A percentile compares a stretch with the other conserved stretches of the same genome.
Conservation (phyloP, 2,113 vertebrate genomes). For the Pelusios castaneus region DNA sequence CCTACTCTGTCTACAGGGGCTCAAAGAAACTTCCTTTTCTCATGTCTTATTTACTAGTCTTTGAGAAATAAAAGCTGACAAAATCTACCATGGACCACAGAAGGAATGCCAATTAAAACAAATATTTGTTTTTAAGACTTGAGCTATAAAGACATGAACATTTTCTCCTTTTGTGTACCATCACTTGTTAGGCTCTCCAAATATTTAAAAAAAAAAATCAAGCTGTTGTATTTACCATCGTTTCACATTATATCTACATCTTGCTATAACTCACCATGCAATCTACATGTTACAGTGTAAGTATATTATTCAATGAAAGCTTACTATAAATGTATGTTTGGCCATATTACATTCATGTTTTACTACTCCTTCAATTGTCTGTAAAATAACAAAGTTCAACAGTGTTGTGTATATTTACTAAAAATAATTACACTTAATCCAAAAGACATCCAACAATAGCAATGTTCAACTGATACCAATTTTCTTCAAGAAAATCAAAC, state of each 20-base stretch:
- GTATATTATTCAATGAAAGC: neutral
- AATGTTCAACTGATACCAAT: neutral
- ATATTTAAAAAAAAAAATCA: fast-evolving
- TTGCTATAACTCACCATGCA: neutral
- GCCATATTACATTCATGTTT: neutral
- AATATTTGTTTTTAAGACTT: neutral
- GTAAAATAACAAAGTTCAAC: neutral
- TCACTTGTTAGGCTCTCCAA: neutral
- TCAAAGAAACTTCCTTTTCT: conserved; percentile 3
- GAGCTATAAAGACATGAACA: neutral
- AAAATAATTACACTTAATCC: fast-evolving
- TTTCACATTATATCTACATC: neutral
- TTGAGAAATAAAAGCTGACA: conserved; percentile 32
- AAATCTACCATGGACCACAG: conserved; percentile 7
- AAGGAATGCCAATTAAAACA: conserved; percentile 35
- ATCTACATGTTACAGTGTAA: neutral
- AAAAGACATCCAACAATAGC: neutral
- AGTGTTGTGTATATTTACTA: fast-evolving
- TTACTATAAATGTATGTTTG: neutral
- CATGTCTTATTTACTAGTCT: neutral
- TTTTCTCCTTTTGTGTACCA: neutral
- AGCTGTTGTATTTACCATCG: neutral
- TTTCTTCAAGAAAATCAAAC: neutral
- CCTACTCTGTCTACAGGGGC: neutral
- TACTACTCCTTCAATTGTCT: neutral